Base-by-base conservation (phyloP, 2,888 invertebrate genomes). In the Stratiomys singularior region DNA sequence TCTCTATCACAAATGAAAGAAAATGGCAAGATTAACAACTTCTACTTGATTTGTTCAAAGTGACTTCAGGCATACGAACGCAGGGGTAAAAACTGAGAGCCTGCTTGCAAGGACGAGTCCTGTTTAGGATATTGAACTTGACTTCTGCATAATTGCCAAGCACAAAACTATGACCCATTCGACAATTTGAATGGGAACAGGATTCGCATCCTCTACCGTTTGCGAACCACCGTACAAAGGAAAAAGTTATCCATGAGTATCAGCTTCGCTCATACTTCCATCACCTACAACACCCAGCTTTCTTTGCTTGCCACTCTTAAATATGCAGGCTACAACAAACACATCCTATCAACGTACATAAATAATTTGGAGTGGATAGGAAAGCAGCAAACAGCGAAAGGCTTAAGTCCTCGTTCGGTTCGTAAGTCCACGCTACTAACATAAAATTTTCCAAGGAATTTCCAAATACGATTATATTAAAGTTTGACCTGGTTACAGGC, bases 371-470 rank as follows among this genome's bases (percentile, higher is more conserved):
- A 66, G 47, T 46, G 46, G 52, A 28, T 21, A 37, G 46, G 52
- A 28, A 13, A 37, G 66, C 28, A 64, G 60, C 30, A 77, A 77
- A 28, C 76, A 66, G 47, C 1, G 18, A 63, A 69, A 78, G 77
- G 63, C 56, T 67, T 46, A 66, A 63, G 37, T 37, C 37, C 37
- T 9, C 37, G 37, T 9, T 9, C 9, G 37, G 5, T 37, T 37
- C 37, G 5, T 9, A 37, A 3, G 3, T 37, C 63, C 52, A 27
- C 44, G 76, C 67, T 52, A 60, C 47, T 78, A 69, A 63, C 74
- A 79, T 79, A 79, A 79, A 79, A 79, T 78, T 77, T 79, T 76
- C 76, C 77, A 76, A 78, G 79, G 76, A 71, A 69, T 79, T 77
- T 9, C 76, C 71, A 72, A 77, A 79, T 77, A 76, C 76, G 79